Evolutionary conservation across 2,888 invertebrate genomes (phyloP).

Genomic region (Gastrophysa polygoni): DNA sequence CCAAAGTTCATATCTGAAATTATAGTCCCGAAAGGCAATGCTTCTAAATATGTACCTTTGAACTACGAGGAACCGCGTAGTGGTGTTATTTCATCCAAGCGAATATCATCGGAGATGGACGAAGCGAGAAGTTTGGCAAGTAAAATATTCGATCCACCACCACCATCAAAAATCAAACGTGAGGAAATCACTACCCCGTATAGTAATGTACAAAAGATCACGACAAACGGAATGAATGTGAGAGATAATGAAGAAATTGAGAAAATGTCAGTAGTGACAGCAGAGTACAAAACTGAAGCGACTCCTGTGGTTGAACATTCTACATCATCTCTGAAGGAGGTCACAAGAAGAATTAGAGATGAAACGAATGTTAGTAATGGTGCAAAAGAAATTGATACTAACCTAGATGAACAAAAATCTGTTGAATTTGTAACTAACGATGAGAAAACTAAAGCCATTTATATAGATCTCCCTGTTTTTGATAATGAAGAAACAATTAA

Average conservation of each 20-base stretch:
- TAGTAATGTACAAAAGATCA: constrained; percentile 54
- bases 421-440: constrained; percentile 20
- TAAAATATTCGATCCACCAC: constrained; percentile 31
- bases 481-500: constrained; percentile 48
- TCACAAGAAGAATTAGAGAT: constrained; percentile 37
- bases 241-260: constrained; percentile 9
- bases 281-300: constrained; percentile 20
- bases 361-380: constrained; percentile 38
- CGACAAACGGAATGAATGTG: constrained; percentile 9
- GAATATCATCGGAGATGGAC: background rate
- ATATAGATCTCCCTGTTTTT: constrained; percentile 55
- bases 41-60: constrained; percentile 53
- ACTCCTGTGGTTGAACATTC: constrained; percentile 1
- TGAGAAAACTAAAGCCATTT: constrained; percentile 46
- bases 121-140: constrained; percentile 31
- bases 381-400: constrained; percentile 30
- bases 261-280: constrained; percentile 2
- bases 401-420: constrained; percentile 31
- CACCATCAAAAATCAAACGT: constrained; percentile 20
- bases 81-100: constrained; percentile 12
- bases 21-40: constrained; percentile 46
- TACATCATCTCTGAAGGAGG: constrained; percentile 16
- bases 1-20: constrained; percentile 66
- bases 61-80: constrained; percentile 47
- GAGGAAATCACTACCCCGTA: constrained; percentile 45